Percentiles rank a stretch among this genome's conserved stretches.
Evolutionary conservation across 2,888 invertebrate genomes (phyloP).

Genomic region (Chloromyia formosa): DNA sequence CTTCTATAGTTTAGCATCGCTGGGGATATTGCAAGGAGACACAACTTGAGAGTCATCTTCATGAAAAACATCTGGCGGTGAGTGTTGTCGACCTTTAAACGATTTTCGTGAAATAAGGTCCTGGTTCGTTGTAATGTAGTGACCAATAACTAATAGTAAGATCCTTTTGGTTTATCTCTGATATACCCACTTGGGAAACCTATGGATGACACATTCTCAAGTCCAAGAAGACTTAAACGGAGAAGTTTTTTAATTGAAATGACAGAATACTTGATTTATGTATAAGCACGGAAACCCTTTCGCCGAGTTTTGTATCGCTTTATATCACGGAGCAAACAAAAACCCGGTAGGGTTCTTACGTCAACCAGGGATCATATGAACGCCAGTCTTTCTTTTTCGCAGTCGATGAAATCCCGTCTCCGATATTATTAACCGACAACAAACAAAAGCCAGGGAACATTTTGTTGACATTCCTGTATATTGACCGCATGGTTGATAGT

Average conservation of each 20-base stretch:
- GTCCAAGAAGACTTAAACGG: no score
- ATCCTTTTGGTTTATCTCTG: no score
- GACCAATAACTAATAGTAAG: no score
- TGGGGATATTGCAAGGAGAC: neutral
- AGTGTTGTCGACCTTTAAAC: conserved; percentile 13
- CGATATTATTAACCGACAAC: conserved; percentile 27
- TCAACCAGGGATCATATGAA: neutral
- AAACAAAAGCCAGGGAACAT: conserved; percentile 27
- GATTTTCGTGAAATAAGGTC: no score
- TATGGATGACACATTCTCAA: no score
- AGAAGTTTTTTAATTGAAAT: no score
- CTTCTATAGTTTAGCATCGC: neutral
- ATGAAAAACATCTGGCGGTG: neutral
- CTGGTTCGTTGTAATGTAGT: no score
- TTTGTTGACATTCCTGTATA: conserved; percentile 35
- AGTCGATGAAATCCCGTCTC: neutral
- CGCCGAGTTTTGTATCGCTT: no score
- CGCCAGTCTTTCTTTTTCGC: neutral
- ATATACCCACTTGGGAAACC: no score
- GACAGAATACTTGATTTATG: no score
- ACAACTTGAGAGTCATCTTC: conserved; percentile 6
- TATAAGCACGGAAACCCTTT: no score
- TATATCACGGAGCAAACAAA: neutral
- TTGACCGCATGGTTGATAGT: conserved; percentile 30
- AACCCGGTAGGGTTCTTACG: neutral